Percentiles rank a stretch among this genome's conserved stretches.
Conservation (phyloP, 2,888 invertebrate species). For the Ypsolopha sequella region DNA sequence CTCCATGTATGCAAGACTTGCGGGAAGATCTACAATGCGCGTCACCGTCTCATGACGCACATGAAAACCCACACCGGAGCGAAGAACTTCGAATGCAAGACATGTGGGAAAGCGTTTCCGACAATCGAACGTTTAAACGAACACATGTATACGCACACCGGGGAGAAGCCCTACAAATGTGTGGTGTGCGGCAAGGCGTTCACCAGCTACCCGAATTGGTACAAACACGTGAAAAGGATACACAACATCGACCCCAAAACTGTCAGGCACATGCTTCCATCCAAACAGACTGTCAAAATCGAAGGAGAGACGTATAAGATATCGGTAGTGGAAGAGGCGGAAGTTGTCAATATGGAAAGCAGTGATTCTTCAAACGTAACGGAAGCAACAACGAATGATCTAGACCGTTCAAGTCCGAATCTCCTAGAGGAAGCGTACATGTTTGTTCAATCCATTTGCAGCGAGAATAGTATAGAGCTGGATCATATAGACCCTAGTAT, state of each 20-base stretch:
- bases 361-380: neutral
- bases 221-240: constrained; percentile 60
- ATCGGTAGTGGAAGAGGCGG: too few species aligned
- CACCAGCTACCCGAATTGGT: constrained; percentile 68
- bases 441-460: constrained; percentile 1
- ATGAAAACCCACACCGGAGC: constrained; percentile 43
- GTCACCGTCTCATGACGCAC: constrained; percentile 38
- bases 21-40: constrained; percentile 64
- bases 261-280: neutral
- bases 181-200: constrained; percentile 67
- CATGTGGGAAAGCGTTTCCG: constrained; percentile 61
- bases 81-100: constrained; percentile 57
- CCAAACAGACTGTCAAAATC: too few species aligned
- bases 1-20: constrained; percentile 69
- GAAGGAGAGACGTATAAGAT: too few species aligned
- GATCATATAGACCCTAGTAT: constrained; percentile 19
- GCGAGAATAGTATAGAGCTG: constrained; percentile 28
- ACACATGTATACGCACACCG: constrained; percentile 71
- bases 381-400: neutral
- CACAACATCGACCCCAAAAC: constrained; percentile 25
- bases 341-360: too few species aligned
- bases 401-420: neutral
- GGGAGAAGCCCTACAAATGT: constrained; percentile 66
- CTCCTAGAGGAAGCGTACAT: constrained; percentile 2
- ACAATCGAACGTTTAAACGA: constrained; percentile 39